Percentiles rank a stretch among this genome's conserved stretches.
Evolutionary conservation across 2,113 vertebrate species (phyloP).

Genomic region (Suncus etruscus): DNA sequence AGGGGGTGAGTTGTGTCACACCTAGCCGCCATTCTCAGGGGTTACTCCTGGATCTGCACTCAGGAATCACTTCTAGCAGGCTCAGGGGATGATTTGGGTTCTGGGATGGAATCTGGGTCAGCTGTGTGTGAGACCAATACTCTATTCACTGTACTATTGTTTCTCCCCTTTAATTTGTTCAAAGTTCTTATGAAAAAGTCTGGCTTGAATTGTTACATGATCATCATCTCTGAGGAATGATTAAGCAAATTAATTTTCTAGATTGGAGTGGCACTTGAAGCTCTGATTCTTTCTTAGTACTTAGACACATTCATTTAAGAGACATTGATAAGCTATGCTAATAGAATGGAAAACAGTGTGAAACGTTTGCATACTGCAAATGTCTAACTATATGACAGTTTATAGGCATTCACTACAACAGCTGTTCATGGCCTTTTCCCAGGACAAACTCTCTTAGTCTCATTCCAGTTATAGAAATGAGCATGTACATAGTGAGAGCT

Average conservation of each 20-base stretch:
- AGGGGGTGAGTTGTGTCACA: too few species aligned
- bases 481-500: slow-evolving; percentile 1
- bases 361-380: slow-evolving; percentile 49
- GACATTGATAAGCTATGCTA: slow-evolving; percentile 54
- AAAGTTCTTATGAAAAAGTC: slow-evolving; percentile 39
- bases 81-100: too few species aligned
- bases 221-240: slow-evolving; percentile 11
- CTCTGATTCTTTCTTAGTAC: slow-evolving; percentile 9
- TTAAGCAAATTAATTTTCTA: neutral
- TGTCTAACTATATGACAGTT: slow-evolving; percentile 32
- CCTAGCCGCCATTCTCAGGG: too few species aligned
- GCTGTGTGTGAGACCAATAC: too few species aligned
- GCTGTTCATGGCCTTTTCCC: slow-evolving; percentile 47
- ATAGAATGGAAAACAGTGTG: slow-evolving; percentile 43
- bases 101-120: too few species aligned
- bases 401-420: slow-evolving; percentile 63
- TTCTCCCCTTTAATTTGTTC: neutral
- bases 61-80: too few species aligned
- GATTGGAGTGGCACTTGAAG: neutral
- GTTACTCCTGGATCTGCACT: too few species aligned
- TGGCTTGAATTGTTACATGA: slow-evolving; percentile 34
- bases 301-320: slow-evolving; percentile 51
- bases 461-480: slow-evolving; percentile 47
- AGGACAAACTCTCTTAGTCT: slow-evolving; percentile 44
- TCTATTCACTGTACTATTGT: too few species aligned